phyloP scores from a whole-genome alignment of 2,113 vertebrate genomes.

The Dasyurus viverrinus region DNA sequence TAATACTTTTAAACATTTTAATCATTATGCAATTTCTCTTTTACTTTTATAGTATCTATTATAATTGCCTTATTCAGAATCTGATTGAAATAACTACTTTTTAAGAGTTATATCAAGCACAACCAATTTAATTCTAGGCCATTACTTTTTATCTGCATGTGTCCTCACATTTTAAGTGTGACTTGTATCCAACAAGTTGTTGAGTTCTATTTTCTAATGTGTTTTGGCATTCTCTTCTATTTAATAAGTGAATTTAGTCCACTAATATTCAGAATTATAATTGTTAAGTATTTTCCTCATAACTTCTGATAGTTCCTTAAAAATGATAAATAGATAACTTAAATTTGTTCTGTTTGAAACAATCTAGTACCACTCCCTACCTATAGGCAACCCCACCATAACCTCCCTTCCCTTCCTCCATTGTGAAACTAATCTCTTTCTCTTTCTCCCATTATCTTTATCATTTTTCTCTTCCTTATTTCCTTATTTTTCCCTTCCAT shows the following conservation, averaged over 20 bases:
- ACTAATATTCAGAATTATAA: neutral
- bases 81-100: neutral
- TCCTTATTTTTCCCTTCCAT: no score
- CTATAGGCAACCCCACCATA: no score
- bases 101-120: neutral
- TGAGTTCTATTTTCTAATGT: neutral
- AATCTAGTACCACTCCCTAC: no score
- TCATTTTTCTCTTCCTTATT: no score
- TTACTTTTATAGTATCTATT: neutral
- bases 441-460: no score
- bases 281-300: neutral
- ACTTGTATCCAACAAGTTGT: neutral
- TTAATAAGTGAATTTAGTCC: neutral
- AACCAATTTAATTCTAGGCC: neutral
- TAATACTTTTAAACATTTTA: neutral
- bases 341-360: no score
- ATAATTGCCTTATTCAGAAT: neutral
- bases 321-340: no score
- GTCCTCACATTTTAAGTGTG: neutral
- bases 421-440: no score
- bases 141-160: neutral
- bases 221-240: neutral
- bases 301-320: no score
- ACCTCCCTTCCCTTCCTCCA: no score
- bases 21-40: neutral